Evolutionary conservation across 2,888 invertebrate species (phyloP), one percentile per base, ranked within the genome.

Genomic region (Meta bourneti): DNA sequence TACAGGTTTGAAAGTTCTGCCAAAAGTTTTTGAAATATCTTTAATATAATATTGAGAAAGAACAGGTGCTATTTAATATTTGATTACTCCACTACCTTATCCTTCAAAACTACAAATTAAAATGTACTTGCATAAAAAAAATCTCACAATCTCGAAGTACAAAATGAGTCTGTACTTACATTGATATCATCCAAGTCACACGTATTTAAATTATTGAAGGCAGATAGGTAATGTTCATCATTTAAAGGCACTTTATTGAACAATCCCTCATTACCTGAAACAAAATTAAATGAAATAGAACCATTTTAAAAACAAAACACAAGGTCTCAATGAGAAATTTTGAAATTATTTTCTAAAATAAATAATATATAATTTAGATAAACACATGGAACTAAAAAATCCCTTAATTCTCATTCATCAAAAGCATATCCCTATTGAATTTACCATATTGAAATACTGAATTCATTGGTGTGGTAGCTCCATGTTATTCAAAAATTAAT

Each of bases 141-240:
- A 34, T 34, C 1, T 34, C 1, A 2, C 1, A 34, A 34, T 4
- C 34, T 34, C 34, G 4, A 34, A 34, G 34, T 34, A 34, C 34
- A 34, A 34, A 34, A 34, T 34, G 34, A 34, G 16, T 61, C 11
- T n/a, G 51, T 77, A 69, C 87, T 69, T 84, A 91, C 88, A 78
- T 69, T 75, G 6, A 84, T 79, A n/a, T 82, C 79, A 34, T 74
- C 84, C 19, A 78, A 71, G 52, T 74, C 77, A 74, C 75, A 86
- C 6, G 75, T 54, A 20, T 74, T 78, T 9, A 90, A 16, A 77
- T 52, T 91, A 8, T 91, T 77, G 72, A 72, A 48, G 70, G 87
- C 69, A 61, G 87, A 83, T 20, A 87, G 71, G 51, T 87, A 79
- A 49, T 61, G 87, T 4, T 91, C 91, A 61, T 91, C 91, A 0